These are phyloP conservation scores for Sussaba pulchella DNA, from an alignment of 2,888 invertebrate genomes.

Conservation along the genomic window DNA sequence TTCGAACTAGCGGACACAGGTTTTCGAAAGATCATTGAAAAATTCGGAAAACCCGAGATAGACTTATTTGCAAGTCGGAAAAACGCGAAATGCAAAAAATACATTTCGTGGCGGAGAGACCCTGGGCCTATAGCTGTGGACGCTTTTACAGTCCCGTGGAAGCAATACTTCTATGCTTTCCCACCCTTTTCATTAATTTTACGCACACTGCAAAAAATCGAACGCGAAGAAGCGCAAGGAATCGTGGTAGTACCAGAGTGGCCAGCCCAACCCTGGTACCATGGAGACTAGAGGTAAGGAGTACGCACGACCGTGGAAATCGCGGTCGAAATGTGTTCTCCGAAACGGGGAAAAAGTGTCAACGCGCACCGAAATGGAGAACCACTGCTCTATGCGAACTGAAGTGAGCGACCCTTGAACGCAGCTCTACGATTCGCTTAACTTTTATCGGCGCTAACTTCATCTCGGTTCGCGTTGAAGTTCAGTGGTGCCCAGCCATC, in stretches of 20 bases:
- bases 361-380: too few species aligned
- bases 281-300: too few species aligned
- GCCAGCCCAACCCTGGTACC: constrained; percentile 59
- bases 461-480: too few species aligned
- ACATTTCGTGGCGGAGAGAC: constrained; percentile 70
- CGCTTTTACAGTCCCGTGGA: constrained; percentile 69
- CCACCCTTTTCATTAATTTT: constrained; percentile 59
- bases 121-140: constrained; percentile 68
- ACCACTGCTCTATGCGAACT: too few species aligned
- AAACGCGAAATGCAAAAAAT: constrained; percentile 71
- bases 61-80: constrained; percentile 71
- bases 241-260: constrained; percentile 62
- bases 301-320: too few species aligned
- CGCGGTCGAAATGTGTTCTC: too few species aligned
- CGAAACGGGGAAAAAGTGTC: too few species aligned
- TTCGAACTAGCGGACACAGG: constrained; percentile 15
- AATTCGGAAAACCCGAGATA: constrained; percentile 60
- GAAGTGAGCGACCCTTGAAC: too few species aligned
- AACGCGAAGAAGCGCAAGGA: constrained; percentile 35
- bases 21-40: constrained; percentile 15
- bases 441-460: too few species aligned
- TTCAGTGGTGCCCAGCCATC: too few species aligned
- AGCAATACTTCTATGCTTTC: constrained; percentile 52
- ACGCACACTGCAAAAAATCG: constrained; percentile 52
- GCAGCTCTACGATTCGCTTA: too few species aligned